Percentiles rank a stretch among this genome's conserved stretches.
Evolutionary conservation across 53 echinoderm and acorn worm genomes (phyloP).

Genomic region (Actinopyga echinites): DNA sequence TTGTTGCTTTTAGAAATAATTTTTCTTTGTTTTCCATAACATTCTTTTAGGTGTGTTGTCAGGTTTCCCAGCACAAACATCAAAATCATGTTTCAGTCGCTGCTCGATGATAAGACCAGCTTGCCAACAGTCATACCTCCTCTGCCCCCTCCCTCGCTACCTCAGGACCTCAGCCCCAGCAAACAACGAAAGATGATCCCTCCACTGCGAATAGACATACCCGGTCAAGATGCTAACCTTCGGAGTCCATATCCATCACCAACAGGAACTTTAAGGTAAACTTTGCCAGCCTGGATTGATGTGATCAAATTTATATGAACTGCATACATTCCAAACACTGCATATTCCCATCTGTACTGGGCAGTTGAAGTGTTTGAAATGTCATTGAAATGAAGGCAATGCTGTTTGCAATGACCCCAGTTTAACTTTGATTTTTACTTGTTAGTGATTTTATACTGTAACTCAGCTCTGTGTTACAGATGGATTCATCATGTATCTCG

Average conservation of each 20-base stretch:
- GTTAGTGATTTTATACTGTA: too few species aligned
- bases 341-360: too few species aligned
- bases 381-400: too few species aligned
- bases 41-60: slow-evolving; percentile 74
- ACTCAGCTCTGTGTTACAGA: too few species aligned
- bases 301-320: too few species aligned
- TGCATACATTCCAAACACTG: too few species aligned
- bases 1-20: too few species aligned
- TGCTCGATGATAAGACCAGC: slow-evolving; percentile 62
- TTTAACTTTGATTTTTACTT: too few species aligned
- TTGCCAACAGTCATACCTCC: slow-evolving; percentile 41
- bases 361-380: too few species aligned
- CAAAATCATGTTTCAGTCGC: slow-evolving; percentile 98
- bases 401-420: too few species aligned
- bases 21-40: neutral
- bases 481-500: too few species aligned
- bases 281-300: neutral
- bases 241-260: slow-evolving; percentile 92
- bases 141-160: slow-evolving; percentile 50
- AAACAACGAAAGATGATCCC: slow-evolving; percentile 77
- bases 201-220: slow-evolving; percentile 91
- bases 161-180: slow-evolving; percentile 54
- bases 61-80: slow-evolving; percentile 98
- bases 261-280: slow-evolving; percentile 91
- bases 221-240: slow-evolving; percentile 75